A percentile compares a stretch with the other conserved stretches of the same genome.
Conservation (phyloP, 1,140 invertebrate species). For the Neodiprion lecontei region DNA sequence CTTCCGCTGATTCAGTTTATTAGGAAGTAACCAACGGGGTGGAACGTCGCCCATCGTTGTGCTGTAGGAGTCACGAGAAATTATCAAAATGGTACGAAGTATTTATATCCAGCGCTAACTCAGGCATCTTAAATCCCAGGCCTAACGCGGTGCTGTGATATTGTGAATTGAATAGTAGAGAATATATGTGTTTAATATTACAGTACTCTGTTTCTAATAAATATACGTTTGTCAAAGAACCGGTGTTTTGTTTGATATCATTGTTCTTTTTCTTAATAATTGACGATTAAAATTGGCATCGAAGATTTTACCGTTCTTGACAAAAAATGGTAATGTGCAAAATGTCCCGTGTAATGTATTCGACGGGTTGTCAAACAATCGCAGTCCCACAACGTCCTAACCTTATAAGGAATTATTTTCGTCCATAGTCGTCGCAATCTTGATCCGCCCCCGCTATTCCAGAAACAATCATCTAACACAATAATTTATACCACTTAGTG, state of each 20-base stretch:
- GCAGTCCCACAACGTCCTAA: conserved; percentile 27
- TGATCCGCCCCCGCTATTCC: neutral
- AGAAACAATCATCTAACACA: conserved; percentile 2
- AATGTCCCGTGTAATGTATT: neutral
- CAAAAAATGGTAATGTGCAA: neutral
- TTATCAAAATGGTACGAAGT: conserved; percentile 26
- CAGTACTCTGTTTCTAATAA: conserved; percentile 12
- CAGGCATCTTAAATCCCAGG: conserved; percentile 5
- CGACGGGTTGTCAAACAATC: too few species aligned
- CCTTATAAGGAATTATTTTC: conserved; percentile 51
- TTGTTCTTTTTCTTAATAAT: neutral
- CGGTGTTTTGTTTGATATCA: neutral
- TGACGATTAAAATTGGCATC: neutral
- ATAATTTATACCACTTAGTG: too few species aligned
- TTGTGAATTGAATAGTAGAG: neutral
- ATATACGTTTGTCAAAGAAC: conserved; percentile 21
- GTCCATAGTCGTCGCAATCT: conserved; percentile 16
- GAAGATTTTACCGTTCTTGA: neutral
- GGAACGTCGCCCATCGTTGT: neutral
- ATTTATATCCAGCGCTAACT: conserved; percentile 12
- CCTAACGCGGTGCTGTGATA: neutral
- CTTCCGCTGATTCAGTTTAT: neutral
- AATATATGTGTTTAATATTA: conserved; percentile 9
- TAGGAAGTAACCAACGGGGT: neutral
- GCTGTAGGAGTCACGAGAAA: neutral